phyloP scores from a whole-genome alignment of 1,140 invertebrate species.

The Bombus confusus region DNA sequence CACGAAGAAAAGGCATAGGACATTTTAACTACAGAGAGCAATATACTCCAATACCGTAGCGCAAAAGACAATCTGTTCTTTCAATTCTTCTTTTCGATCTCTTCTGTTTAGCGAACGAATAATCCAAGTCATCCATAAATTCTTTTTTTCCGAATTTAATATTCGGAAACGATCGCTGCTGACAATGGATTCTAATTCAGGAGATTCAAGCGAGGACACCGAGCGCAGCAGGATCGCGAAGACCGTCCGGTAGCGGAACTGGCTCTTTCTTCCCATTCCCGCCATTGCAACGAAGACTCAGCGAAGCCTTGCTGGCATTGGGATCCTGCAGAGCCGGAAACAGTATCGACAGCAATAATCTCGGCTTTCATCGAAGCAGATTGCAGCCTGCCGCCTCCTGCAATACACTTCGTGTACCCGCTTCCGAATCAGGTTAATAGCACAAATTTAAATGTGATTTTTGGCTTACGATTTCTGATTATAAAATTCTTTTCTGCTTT shows the following conservation, averaged over 20 bases:
- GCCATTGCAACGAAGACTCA: constrained; percentile 85
- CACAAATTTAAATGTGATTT: background rate
- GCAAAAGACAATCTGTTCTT: background rate
- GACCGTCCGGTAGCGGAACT: constrained; percentile 86
- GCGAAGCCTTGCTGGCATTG: constrained; percentile 85
- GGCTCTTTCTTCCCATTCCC: constrained; percentile 84
- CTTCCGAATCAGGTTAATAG: constrained; percentile 74
- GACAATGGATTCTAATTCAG: constrained; percentile 59
- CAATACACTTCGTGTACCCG: constrained; percentile 80
- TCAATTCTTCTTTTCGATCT: background rate
- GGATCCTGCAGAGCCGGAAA: constrained; percentile 68
- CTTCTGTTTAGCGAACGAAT: too few species aligned
- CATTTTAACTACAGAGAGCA: too few species aligned
- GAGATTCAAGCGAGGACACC: constrained; percentile 90
- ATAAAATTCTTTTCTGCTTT: too few species aligned
- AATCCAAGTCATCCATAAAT: background rate
- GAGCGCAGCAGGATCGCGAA: constrained; percentile 88
- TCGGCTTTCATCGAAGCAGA: constrained; percentile 72
- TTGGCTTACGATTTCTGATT: too few species aligned
- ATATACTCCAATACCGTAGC: background rate
- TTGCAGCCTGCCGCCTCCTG: constrained; percentile 79
- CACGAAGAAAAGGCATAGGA: background rate
- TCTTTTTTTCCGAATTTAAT: background rate
- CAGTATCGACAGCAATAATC: constrained; percentile 73
- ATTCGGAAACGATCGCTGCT: constrained; percentile 20